Evolutionary conservation across 2,797 vertebrate species (phyloP), one percentile per base, ranked within the genome.

Genomic region (Chelidonichthys spinosus): DNA sequence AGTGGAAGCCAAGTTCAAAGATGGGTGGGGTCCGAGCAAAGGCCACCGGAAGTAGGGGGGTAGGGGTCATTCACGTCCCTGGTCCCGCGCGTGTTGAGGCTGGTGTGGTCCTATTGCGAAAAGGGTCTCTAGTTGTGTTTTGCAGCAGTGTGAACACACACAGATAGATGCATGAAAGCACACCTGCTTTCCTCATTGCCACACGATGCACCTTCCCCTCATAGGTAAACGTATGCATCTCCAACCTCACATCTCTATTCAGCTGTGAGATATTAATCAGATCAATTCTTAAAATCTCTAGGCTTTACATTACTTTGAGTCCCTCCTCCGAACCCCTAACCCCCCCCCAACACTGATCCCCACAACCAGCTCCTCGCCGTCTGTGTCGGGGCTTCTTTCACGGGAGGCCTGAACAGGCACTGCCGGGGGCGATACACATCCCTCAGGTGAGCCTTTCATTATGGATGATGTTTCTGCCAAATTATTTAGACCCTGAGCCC

Each of bases 401-500:
- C 77, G 54, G 84, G 82, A 88, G 85, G 73, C 82, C 80, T 32
- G 74, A 92, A 93, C 85, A 92, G 89, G 89, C 92, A 93, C 72
- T 78, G 94, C 94, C 94, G 76, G 90, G 91, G 94, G 95, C 94
- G 60, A 95, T 94, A 95, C 94, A 94, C 91, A 93, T 92, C 94
- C 93, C 93, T 92, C 93, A 92, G 93, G 93, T 95, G 91, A 92
- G 93, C 89, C 81, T 93, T 95, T 95, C 94, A 95, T 95, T 95
- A 95, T 95, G 88, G 92, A 95, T 95, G 95, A 94, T 95, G 94
- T 93, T 92, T 92, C 93, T 87, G 92, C 92, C 93, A 95, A 95
- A 95, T 95, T 92, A 95, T 95, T 95, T 94, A 95, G 87, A 92
- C 90, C 83, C 83, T 86, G 85, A 82, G 84, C 85, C 87, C 78